Conservation (phyloP, 2,113 vertebrate species). For the Eublepharis macularius region DNA sequence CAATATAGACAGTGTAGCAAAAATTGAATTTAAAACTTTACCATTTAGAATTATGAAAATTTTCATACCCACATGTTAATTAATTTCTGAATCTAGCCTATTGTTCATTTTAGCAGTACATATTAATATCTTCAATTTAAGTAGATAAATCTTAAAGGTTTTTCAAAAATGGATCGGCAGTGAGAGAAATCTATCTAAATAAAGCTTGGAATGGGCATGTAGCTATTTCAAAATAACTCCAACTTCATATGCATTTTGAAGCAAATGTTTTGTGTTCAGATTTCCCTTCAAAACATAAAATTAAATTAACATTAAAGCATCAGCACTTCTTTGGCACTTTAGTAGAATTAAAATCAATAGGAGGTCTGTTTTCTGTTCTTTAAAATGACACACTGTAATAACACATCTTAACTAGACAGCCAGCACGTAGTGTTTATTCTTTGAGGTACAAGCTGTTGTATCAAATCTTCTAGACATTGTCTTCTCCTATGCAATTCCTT, state of each 20-base stretch:
- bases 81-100: not conserved
- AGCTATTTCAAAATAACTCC: not conserved
- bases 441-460: not conserved
- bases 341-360: not conserved
- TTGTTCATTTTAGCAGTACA: not conserved
- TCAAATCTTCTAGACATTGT: not conserved
- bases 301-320: not conserved
- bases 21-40: not conserved
- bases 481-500: not conserved
- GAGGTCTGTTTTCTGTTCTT: not conserved
- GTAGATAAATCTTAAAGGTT: not conserved
- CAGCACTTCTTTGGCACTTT: not conserved
- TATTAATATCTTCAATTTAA: not conserved
- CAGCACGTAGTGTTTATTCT: not conserved
- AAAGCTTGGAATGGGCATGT: not conserved
- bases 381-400: not conserved
- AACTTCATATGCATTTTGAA: conserved; percentile 1
- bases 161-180: not conserved
- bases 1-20: not conserved
- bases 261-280: not conserved
- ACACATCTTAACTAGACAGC: fast-evolving
- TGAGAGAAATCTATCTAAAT: not conserved
- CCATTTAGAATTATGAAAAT: not conserved
- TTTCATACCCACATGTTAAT: not conserved
- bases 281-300: not conserved